Evolutionary conservation across 2,888 invertebrate genomes (phyloP).

Genomic region (Escarpia spicata): DNA sequence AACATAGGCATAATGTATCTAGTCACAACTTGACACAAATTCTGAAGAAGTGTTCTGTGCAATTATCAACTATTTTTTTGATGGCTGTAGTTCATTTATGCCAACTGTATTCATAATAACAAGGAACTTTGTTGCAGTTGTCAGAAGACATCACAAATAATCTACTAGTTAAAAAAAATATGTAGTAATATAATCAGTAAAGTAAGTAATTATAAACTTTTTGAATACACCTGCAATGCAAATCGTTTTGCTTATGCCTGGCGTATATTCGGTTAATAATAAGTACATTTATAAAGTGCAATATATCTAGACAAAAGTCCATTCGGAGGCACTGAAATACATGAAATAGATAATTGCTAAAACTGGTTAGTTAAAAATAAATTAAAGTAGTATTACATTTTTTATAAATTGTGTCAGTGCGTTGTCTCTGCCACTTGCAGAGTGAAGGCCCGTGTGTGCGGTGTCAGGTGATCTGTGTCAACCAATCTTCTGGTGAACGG

Average conservation of each 20-base stretch:
- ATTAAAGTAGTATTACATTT: too few relatives aligned
- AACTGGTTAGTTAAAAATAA: too few relatives aligned
- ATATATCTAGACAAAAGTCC: too few relatives aligned
- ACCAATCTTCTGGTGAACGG: slow-evolving; percentile 83
- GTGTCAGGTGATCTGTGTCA: slow-evolving; percentile 95
- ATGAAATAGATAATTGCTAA: too few relatives aligned
- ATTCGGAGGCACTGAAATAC: too few relatives aligned
- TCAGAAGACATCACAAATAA: neutral
- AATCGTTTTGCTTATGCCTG: neutral
- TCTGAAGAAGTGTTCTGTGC: too few relatives aligned
- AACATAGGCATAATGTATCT: too few relatives aligned
- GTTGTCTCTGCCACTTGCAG: neutral
- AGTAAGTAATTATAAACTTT: neutral
- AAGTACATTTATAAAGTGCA: neutral
- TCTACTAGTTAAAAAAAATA: neutral
- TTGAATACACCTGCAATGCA: too few relatives aligned
- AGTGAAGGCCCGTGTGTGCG: slow-evolving; percentile 80
- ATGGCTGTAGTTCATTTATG: too few relatives aligned
- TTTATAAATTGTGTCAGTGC: neutral
- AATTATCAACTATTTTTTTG: too few relatives aligned
- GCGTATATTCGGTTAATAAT: neutral
- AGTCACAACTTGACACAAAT: too few relatives aligned
- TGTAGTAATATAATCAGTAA: neutral
- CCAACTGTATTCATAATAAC: neutral
- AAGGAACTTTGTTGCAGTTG: slow-evolving; percentile 14